These are phyloP conservation scores for Otolemur garnettii DNA, from an alignment of 2,113 vertebrate genomes.

Conservation along the genomic window DNA sequence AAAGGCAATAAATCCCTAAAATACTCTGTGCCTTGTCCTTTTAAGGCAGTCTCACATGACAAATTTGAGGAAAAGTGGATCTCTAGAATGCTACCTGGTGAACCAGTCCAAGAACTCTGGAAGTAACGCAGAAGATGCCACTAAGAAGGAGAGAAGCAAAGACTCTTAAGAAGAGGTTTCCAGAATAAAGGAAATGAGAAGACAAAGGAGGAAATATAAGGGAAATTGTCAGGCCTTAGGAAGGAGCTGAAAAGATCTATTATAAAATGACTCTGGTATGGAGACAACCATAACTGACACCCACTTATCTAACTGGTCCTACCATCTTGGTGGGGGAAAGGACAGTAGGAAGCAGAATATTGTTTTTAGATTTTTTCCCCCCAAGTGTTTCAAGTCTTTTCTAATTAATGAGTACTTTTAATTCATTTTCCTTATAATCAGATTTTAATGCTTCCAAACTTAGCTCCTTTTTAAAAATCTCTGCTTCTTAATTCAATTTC, in stretches of 20 bases:
- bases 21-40: conserved; percentile 44
- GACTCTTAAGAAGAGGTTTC: conserved; percentile 25
- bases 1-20: conserved; percentile 55
- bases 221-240: neutral
- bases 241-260: neutral
- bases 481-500: conserved; percentile 37
- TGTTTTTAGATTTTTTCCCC: neutral
- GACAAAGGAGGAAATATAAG: conserved; percentile 6
- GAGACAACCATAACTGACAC: neutral
- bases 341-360: neutral
- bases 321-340: neutral
- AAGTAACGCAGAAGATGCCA: neutral
- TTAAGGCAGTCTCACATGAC: neutral
- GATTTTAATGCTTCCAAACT: conserved; percentile 30
- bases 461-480: conserved; percentile 11
- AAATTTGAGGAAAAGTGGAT: neutral
- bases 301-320: neutral
- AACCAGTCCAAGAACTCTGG: neutral
- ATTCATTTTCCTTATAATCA: conserved; percentile 47
- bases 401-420: conserved; percentile 3
- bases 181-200: conserved; percentile 48
- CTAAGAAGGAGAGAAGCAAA: neutral
- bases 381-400: conserved; percentile 45
- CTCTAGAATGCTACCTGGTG: neutral
- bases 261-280: neutral